Percentiles rank a stretch among this genome's conserved stretches.
Conservation (phyloP, 2,888 invertebrate genomes). For the Baccha elongata region DNA sequence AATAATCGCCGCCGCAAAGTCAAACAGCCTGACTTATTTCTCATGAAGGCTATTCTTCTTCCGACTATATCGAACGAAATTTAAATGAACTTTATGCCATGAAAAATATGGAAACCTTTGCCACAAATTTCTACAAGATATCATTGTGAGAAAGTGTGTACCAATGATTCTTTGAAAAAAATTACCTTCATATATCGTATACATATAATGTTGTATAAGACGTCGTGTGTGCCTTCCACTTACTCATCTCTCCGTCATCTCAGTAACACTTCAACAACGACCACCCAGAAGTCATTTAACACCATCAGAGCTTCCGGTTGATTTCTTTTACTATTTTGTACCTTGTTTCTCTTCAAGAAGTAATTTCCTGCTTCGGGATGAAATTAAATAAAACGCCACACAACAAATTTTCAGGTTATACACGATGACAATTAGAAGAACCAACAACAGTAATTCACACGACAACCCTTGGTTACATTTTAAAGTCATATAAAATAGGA, state of each 20-base stretch:
- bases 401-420: conserved; percentile 47
- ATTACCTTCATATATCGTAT: no score
- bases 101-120: no score
- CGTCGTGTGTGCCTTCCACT: not conserved
- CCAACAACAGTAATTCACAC: conserved; percentile 63
- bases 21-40: no score
- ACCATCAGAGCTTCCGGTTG: conserved; percentile 8
- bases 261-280: not conserved
- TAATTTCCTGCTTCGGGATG: conserved; percentile 41
- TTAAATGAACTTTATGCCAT: no score
- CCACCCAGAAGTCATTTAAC: conserved; percentile 18
- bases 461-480: conserved; percentile 13
- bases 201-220: not conserved
- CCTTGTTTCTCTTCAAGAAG: conserved; percentile 5
- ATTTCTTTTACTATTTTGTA: not conserved
- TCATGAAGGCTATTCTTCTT: no score
- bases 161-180: not conserved
- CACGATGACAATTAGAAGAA: conserved; percentile 59
- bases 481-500: conserved; percentile 2
- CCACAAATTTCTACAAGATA: no score
- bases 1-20: no score
- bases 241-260: not conserved
- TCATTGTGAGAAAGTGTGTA: not conserved
- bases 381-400: conserved; percentile 30
- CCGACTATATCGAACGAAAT: no score